Evolutionary conservation across 2,797 vertebrate genomes (phyloP).

Genomic region (Propithecus deckenii): DNA sequence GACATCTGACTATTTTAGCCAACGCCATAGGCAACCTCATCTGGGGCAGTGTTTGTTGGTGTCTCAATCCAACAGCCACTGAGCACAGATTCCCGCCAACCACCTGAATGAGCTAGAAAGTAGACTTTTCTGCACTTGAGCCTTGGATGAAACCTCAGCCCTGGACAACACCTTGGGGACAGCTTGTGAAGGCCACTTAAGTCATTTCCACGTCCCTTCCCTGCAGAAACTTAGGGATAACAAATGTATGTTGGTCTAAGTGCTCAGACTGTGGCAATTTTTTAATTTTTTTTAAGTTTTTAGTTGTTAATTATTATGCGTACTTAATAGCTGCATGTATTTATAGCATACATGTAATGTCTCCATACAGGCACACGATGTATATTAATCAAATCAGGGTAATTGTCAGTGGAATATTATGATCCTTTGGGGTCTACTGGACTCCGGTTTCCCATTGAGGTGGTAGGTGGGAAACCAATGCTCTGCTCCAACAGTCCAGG

Average conservation of each 20-base stretch:
- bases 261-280: not conserved
- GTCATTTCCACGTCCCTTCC: accelerated
- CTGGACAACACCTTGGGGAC: not conserved
- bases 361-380: too few relatives aligned
- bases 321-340: too few relatives aligned
- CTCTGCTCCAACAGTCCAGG: too few relatives aligned
- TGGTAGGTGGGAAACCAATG: not conserved
- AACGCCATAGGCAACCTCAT: too few relatives aligned
- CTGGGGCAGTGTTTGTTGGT: not conserved
- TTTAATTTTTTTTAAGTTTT: too few relatives aligned
- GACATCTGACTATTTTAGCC: too few relatives aligned
- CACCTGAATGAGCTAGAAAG: not conserved
- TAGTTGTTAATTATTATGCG: too few relatives aligned
- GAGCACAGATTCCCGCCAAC: too few relatives aligned
- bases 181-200: not conserved
- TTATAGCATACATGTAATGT: too few relatives aligned
- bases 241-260: not conserved
- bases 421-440: not conserved
- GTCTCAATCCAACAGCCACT: not conserved
- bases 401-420: not conserved
- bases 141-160: not conserved
- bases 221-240: not conserved
- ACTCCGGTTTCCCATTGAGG: not conserved
- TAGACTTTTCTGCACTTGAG: too few relatives aligned
- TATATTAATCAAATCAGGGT: too few relatives aligned